Percentiles rank a stretch among this genome's conserved stretches.
phyloP scores from a whole-genome alignment of 2,888 invertebrate genomes.

The Deilephila porcellus region DNA sequence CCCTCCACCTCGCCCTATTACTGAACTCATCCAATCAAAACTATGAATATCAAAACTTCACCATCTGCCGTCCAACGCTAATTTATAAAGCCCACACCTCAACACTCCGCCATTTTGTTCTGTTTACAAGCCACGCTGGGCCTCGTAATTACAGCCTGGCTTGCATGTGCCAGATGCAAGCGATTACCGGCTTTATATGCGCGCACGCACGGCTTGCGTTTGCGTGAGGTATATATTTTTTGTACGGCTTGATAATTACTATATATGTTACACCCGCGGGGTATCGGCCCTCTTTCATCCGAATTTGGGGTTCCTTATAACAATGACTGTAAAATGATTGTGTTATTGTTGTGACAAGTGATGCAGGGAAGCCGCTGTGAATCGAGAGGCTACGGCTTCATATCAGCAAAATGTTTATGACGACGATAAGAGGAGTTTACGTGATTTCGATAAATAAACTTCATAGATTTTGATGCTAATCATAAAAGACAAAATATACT shows the following conservation, averaged over 20 bases:
- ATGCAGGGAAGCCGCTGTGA: not conserved
- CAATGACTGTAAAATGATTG: constrained; percentile 35
- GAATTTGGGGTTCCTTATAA: constrained; percentile 39
- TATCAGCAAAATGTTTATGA: no score
- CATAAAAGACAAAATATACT: no score
- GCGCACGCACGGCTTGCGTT: constrained; percentile 11
- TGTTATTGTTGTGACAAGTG: not conserved
- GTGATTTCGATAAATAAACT: no score
- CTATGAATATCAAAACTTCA: constrained; percentile 5
- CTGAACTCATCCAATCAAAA: constrained; percentile 16
- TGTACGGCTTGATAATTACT: constrained; percentile 81
- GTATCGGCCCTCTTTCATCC: constrained; percentile 45
- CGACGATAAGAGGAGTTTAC: no score
- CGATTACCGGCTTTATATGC: constrained; percentile 19
- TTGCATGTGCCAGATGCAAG: not conserved
- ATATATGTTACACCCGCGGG: constrained; percentile 80
- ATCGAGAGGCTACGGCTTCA: no score
- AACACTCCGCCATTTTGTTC: constrained; percentile 81
- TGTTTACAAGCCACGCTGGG: constrained; percentile 82
- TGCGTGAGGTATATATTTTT: constrained; percentile 54
- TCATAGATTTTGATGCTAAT: no score
- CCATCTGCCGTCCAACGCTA: constrained; percentile 38
- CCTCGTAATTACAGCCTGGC: constrained; percentile 71
- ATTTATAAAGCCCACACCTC: constrained; percentile 70
- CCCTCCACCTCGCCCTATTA: constrained; percentile 32